Percentiles rank a stretch among this genome's conserved stretches.
Conservation (phyloP, 37 sponge, comb jelly and placozoan genomes). For the Tethya wilhelma region DNA sequence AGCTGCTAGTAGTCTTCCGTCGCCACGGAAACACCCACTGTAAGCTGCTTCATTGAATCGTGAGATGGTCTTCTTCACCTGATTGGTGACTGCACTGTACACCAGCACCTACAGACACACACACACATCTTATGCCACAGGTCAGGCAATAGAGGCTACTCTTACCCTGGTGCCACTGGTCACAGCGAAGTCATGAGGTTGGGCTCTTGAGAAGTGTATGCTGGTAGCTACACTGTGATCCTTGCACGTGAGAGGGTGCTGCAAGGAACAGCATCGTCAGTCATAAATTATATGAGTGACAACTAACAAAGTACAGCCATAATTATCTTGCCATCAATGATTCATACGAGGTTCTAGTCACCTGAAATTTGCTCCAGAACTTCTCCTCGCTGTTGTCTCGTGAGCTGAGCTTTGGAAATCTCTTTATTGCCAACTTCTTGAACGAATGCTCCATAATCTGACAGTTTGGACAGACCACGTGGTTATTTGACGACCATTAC, state of each 20-base stretch:
- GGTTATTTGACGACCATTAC: too few species aligned
- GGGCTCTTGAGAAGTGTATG: constrained; percentile 73
- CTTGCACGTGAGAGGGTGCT: constrained; percentile 80
- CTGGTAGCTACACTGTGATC: constrained; percentile 72
- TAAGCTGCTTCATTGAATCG: constrained; percentile 86
- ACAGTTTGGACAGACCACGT: too few species aligned
- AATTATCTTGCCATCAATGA: too few species aligned
- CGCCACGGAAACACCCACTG: constrained; percentile 79
- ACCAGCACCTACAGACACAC: constrained; percentile 74
- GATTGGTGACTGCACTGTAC: constrained; percentile 63
- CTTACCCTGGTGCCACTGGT: constrained; percentile 86
- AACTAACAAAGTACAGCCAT: background rate
- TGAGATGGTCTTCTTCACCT: constrained; percentile 74
- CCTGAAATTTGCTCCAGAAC: constrained; percentile 84
- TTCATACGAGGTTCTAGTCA: too few species aligned
- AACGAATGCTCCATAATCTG: too few species aligned
- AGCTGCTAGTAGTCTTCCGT: constrained; percentile 89
- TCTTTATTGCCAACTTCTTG: constrained; percentile 67
- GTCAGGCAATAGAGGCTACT: background rate
- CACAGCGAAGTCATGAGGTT: constrained; percentile 87
- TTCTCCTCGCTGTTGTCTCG: constrained; percentile 45
- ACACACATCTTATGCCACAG: background rate
- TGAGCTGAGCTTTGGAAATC: constrained; percentile 39
- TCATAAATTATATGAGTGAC: background rate
- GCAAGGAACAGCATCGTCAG: background rate